Evolutionary conservation across 1,140 invertebrate species (phyloP).

Genomic region (Heliconius eleuchia): DNA sequence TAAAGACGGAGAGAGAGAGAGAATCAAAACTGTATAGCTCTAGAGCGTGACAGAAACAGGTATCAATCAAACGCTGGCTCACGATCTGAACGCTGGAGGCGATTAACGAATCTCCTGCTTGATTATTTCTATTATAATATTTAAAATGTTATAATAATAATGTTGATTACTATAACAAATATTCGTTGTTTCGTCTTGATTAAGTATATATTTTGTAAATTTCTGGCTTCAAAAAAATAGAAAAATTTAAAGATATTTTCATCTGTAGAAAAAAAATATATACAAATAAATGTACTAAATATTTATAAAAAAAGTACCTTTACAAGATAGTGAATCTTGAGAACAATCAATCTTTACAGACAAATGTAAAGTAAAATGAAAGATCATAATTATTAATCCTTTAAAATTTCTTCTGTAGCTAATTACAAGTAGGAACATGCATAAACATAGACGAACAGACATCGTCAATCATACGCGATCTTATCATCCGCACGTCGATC

Average conservation of each 20-base stretch:
- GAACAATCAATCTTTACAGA: too few species aligned
- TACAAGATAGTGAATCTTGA: too few species aligned
- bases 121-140: slow-evolving; percentile 81
- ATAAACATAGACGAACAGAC: slow-evolving; percentile 37
- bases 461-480: slow-evolving; percentile 64
- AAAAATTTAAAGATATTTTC: too few species aligned
- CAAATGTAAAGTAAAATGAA: not conserved
- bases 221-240: too few species aligned
- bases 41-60: slow-evolving; percentile 52
- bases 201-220: not conserved
- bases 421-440: slow-evolving; percentile 52
- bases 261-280: too few species aligned
- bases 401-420: slow-evolving; percentile 20
- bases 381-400: not conserved
- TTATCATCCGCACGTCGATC: slow-evolving; percentile 64
- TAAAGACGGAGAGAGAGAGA: slow-evolving; percentile 61
- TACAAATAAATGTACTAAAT: too few species aligned
- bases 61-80: slow-evolving; percentile 77
- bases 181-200: not conserved
- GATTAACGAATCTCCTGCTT: slow-evolving; percentile 69
- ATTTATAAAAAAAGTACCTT: too few species aligned
- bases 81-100: slow-evolving; percentile 67
- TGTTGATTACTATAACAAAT: slow-evolving; percentile 15
- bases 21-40: slow-evolving; percentile 20
- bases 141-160: slow-evolving; percentile 72